Percentiles rank a stretch among this genome's conserved stretches.
Conservation (phyloP, 2,888 invertebrate genomes). For the Harmothoe impar region DNA sequence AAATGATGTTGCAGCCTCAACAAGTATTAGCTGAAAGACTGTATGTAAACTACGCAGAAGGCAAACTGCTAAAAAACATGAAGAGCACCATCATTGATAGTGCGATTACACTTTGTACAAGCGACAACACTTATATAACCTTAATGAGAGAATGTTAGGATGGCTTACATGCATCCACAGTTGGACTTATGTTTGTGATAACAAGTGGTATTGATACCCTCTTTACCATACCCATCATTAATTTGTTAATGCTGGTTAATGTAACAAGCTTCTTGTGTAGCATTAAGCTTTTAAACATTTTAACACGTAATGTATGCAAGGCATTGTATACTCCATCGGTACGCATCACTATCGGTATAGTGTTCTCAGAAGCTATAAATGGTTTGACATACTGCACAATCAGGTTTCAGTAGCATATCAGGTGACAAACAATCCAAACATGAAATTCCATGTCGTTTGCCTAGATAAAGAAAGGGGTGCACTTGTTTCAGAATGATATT, state of each 20-base stretch:
- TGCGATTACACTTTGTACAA: background rate
- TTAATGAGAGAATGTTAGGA: background rate
- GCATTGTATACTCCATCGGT: background rate
- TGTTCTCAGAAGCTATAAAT: background rate
- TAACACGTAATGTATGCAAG: background rate
- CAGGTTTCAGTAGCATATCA: background rate
- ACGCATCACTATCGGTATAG: background rate
- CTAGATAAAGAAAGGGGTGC: background rate
- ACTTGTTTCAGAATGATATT: background rate
- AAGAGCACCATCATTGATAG: constrained; percentile 20
- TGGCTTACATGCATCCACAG: background rate
- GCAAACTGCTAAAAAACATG: constrained; percentile 17
- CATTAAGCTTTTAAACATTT: background rate
- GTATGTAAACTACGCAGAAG: constrained; percentile 24
- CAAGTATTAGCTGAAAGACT: constrained; percentile 12
- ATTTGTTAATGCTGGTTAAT: background rate
- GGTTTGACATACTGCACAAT: background rate
- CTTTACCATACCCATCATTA: background rate
- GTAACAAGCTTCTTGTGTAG: background rate
- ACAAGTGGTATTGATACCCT: background rate
- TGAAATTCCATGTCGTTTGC: background rate
- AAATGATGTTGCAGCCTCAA: background rate
- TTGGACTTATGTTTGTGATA: constrained; percentile 3
- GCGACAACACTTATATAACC: background rate
- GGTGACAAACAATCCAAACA: constrained; percentile 11